These are phyloP conservation scores for Phoenoteleia sp. DNA, from an alignment of 2,888 invertebrate genomes.

Conservation along the genomic window DNA sequence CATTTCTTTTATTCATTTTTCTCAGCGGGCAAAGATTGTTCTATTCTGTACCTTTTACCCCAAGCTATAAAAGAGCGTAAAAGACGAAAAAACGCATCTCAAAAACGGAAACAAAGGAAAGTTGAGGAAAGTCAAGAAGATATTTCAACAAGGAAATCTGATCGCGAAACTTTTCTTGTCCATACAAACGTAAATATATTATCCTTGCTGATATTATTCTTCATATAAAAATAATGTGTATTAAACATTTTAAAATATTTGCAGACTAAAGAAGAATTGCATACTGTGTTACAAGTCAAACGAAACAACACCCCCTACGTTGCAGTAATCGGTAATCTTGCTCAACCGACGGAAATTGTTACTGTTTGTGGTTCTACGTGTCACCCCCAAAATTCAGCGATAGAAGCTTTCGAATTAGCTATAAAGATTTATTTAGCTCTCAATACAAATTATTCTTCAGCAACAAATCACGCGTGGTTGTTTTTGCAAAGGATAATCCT, in stretches of 20 bases:
- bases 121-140: slow-evolving; percentile 6
- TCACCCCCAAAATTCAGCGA: neutral
- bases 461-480: neutral
- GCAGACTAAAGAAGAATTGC: neutral
- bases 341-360: no score
- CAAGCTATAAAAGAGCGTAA: slow-evolving; percentile 13
- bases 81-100: slow-evolving; percentile 12
- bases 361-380: neutral
- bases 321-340: neutral
- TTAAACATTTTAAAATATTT: neutral
- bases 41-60: neutral
- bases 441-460: neutral
- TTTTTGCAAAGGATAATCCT: slow-evolving; percentile 13
- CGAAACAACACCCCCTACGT: neutral
- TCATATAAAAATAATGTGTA: neutral
- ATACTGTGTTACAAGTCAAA: no score
- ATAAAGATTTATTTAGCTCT: slow-evolving; percentile 28
- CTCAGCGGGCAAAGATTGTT: neutral
- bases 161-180: slow-evolving; percentile 16
- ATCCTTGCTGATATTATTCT: neutral
- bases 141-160: neutral
- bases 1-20: no score
- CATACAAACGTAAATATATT: neutral
- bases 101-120: slow-evolving; percentile 4
- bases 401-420: slow-evolving; percentile 11